Base-by-base conservation (phyloP, 2,888 invertebrate species). In the Drepanosiphum platanoidis region DNA sequence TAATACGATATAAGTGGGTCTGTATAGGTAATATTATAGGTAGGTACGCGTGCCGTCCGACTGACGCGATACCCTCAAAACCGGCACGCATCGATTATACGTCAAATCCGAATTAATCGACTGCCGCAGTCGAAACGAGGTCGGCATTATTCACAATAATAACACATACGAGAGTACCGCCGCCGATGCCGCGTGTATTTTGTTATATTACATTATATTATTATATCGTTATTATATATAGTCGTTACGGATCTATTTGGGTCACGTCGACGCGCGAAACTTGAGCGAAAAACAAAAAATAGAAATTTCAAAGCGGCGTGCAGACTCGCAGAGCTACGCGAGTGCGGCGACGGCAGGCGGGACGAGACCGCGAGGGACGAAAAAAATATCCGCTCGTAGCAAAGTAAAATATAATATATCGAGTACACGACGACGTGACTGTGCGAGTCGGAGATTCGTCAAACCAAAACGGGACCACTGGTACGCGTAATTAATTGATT, bases 31-130 rank as follows among this genome's bases (percentile, higher is more conserved):
- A 27, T 13, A 30, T 13, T 13, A 30, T 3, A 64, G 1, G 7
- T 1, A 64, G 27, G 27, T 27, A 34, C 34, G 18, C 18, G 32
- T 15, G 32, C n/a, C 66, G 66, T 27, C 32, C 39, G 66, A 79
- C 79, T n/a, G 32, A 66, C 32, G 7, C 30, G n/a, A 46, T 80
- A 22, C 80, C 34, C 34, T 22, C 9, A 70, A 52, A 52, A 70
- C 70, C 39, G 5, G 1, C 30, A 58, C 68, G 46, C 42, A 78
- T 81, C 42, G 81, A 81, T 81, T 81, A 81, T 72, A 81, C 71
- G 61, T 72, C 81, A 42, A 71, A 42, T 30, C 32, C 32, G 39
- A 72, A 61, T 81, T 72, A 61, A 80, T 72, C 61, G 61, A 72
- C 58, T 34, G 32, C 13, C 27, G 30, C 32, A 27, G 39, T 58